A percentile compares a stretch with the other conserved stretches of the same genome.
Conservation (phyloP, 2,113 vertebrate genomes). For the Zapornia atra region DNA sequence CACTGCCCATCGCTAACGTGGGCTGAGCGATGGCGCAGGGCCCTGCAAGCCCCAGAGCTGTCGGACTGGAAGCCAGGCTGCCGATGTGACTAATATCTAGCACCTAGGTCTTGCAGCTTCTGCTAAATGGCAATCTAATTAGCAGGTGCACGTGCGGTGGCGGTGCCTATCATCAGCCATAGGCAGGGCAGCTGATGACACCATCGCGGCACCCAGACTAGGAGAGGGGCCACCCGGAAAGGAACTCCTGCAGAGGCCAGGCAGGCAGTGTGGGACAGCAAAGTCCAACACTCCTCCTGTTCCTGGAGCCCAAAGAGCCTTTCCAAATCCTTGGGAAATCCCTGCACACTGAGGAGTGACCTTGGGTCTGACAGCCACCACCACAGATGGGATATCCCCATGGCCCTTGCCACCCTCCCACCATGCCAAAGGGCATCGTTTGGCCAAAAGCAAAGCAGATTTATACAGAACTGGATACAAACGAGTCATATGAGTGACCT, state of each 20-base stretch:
- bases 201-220: fast-evolving
- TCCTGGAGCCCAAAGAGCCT: background rate
- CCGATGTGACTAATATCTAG: background rate
- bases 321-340: background rate
- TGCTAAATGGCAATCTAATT: background rate
- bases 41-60: background rate
- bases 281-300: fast-evolving
- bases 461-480: background rate
- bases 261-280: background rate
- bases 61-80: background rate
- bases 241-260: background rate
- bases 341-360: background rate
- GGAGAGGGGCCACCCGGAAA: background rate
- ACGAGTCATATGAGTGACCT: fast-evolving
- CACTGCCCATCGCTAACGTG: fast-evolving
- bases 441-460: background rate
- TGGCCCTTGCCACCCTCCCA: fast-evolving
- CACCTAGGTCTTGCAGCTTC: background rate
- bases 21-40: background rate
- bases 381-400: background rate
- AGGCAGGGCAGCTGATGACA: background rate
- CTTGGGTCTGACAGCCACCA: fast-evolving
- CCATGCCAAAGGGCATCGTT: fast-evolving
- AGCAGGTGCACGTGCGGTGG: fast-evolving
- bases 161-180: fast-evolving